Evolutionary conservation across 2,888 invertebrate species (phyloP).

Genomic region (Sthenelais limicola): DNA sequence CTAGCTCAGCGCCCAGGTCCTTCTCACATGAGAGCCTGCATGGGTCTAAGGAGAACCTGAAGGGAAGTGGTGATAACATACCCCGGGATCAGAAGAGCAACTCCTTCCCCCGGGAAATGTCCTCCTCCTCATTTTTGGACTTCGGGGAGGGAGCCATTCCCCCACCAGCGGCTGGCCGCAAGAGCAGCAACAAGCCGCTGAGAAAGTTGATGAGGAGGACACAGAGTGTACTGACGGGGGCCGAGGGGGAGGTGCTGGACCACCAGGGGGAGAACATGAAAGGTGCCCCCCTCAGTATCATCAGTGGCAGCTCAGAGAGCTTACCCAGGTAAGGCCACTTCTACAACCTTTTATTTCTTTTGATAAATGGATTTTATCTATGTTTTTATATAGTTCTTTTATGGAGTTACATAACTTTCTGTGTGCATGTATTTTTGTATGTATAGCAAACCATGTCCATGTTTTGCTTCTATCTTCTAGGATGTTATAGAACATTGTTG

Average conservation of each 20-base stretch:
- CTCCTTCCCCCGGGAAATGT: slow-evolving; percentile 41
- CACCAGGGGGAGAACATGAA: slow-evolving; percentile 21
- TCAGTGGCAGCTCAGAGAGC: slow-evolving; percentile 69
- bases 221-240: slow-evolving; percentile 35
- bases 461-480: too few species aligned
- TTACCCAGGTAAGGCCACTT: slow-evolving; percentile 61
- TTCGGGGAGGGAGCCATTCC: neutral
- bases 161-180: neutral
- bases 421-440: neutral
- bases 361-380: too few species aligned
- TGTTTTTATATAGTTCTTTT: too few species aligned
- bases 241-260: slow-evolving; percentile 28
- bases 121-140: too few species aligned
- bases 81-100: slow-evolving; percentile 39
- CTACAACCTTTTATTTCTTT: too few species aligned
- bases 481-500: too few species aligned
- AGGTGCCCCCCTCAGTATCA: slow-evolving; percentile 56
- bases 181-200: slow-evolving; percentile 29
- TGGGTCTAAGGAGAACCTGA: slow-evolving; percentile 47
- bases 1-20: slow-evolving; percentile 24
- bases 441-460: neutral
- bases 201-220: slow-evolving; percentile 43
- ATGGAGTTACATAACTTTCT: neutral
- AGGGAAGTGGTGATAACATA: slow-evolving; percentile 25
- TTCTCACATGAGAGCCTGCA: slow-evolving; percentile 48